These are phyloP conservation scores for Cetonia aurata DNA, from an alignment of 2,888 invertebrate species.

Conservation along the genomic window DNA sequence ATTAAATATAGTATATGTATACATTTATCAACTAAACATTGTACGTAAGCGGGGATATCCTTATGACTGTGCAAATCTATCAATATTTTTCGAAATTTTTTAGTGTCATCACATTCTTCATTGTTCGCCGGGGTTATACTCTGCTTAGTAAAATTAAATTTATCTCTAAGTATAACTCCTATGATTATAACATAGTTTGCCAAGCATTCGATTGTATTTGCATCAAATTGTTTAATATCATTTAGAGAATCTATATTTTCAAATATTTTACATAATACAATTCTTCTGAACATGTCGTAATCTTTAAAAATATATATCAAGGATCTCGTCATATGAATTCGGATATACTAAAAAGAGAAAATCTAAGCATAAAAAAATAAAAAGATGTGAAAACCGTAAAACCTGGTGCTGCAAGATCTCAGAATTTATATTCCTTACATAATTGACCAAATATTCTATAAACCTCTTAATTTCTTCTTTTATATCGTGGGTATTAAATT, in stretches of 20 bases:
- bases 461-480: slow-evolving; percentile 16
- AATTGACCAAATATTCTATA: slow-evolving; percentile 29
- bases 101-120: not conserved
- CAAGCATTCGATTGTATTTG: slow-evolving; percentile 8
- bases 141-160: slow-evolving; percentile 9
- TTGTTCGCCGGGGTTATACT: not conserved
- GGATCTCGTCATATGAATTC: slow-evolving; percentile 11
- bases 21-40: slow-evolving; percentile 24
- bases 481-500: slow-evolving; percentile 5
- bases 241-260: slow-evolving; percentile 12
- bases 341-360: slow-evolving; percentile 22
- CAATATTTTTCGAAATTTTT: slow-evolving; percentile 19
- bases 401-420: slow-evolving; percentile 15
- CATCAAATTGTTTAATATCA: not conserved
- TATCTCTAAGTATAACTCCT: slow-evolving; percentile 20
- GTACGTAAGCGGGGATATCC: not conserved
- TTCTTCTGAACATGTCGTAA: slow-evolving; percentile 3
- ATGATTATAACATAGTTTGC: slow-evolving; percentile 13
- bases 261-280: slow-evolving; percentile 12
- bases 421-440: slow-evolving; percentile 14
- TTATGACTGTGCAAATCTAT: not conserved
- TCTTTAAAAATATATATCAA: slow-evolving; percentile 25
- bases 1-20: slow-evolving; percentile 11
- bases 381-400: not conserved
- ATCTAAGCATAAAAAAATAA: not conserved